Evolutionary conservation across 1,140 invertebrate genomes (phyloP), one percentile per base, ranked within the genome.

Genomic region (Danaus plexippus): DNA sequence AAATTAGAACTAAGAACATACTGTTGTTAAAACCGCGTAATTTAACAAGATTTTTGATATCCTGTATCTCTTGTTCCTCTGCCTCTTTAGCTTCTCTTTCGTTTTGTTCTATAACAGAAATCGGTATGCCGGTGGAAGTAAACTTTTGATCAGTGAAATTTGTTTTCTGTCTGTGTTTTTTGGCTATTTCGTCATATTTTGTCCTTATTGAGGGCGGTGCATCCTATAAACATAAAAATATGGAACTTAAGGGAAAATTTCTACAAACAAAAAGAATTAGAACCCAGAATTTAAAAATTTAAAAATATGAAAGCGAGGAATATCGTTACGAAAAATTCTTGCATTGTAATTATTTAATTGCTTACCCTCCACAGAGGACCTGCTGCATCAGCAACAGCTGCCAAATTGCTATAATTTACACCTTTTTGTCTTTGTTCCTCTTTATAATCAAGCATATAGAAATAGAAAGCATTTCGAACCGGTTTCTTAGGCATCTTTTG

Each of bases 401-500:
- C 58, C 13, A 84, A 66, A 43, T 73, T 77, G 4, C 54, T 63
- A 61, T 85, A 88, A 11, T 47, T 47, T 1, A 68, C 55, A 0
- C 88, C 88, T 9, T 70, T 67, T n/a, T 69, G 68, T 45, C 73
- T 71, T 55, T 85, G 73, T 43, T 77, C 46, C 45, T 77, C 75
- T 61, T 67, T 84, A 57, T 80, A 89, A 41, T 88, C 75, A 0
- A 69, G 7, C 87, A 88, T 88, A 49, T 74, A 89, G 48, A 69
- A 87, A 18, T 72, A 85, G 45, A 86, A 89, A 0, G 85, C 77
- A 58, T 88, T 89, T 52, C 56, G 73, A 43, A 73, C 64, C 5
- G 65, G 54, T 47, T 88, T 88, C 58, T 86, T 88, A 2, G 87
- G 77, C 88, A 88, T 88, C 15, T 77, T 77, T 32, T 43, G 47